Evolutionary conservation across 2,888 invertebrate species (phyloP).

Genomic region (Luperina testacea): DNA sequence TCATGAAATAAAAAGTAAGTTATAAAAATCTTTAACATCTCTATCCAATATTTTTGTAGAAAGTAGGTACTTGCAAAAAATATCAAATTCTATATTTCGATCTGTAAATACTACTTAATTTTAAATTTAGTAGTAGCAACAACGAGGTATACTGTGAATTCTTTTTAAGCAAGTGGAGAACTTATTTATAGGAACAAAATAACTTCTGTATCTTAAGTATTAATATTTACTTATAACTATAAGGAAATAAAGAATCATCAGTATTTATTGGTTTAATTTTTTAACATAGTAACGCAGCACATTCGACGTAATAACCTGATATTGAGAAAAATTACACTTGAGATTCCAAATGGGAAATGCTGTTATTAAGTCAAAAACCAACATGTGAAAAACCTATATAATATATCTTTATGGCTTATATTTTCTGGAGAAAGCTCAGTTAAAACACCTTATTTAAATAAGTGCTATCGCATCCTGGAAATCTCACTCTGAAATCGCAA

Average conservation of each 20-base stretch:
- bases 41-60: constrained; percentile 46
- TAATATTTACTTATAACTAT: constrained; percentile 69
- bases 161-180: constrained; percentile 58
- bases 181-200: constrained; percentile 69
- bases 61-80: constrained; percentile 43
- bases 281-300: not conserved
- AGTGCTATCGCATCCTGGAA: not conserved
- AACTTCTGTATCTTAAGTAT: constrained; percentile 69
- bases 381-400: not conserved
- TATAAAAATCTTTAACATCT: constrained; percentile 34
- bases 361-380: no score
- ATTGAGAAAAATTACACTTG: no score
- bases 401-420: not conserved
- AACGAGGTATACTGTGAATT: constrained; percentile 62
- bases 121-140: constrained; percentile 66
- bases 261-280: constrained; percentile 52
- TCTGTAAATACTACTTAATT: constrained; percentile 69
- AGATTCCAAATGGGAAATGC: no score
- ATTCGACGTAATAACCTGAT: not conserved
- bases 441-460: no score
- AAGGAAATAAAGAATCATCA: constrained; percentile 73
- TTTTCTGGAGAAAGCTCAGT: not conserved
- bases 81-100: constrained; percentile 60
- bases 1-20: constrained; percentile 52
- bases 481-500: not conserved